Conservation (phyloP, 2,797 vertebrate species). For the Gorsachius magnificus region DNA sequence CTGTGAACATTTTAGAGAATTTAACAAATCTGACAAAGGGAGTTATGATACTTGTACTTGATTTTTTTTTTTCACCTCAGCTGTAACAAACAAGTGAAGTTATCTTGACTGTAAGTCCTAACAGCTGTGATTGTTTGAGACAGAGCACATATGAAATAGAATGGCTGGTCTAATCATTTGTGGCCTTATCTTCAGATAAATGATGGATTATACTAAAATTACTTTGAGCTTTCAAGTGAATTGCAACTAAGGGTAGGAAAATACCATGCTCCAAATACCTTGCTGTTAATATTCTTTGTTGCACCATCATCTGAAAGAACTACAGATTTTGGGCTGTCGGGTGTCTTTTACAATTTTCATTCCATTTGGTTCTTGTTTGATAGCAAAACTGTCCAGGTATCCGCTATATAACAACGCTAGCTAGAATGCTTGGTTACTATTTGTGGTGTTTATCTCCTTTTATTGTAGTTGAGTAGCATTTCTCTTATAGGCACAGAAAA, state of each 20-base stretch:
- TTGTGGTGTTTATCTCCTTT: constrained; percentile 37
- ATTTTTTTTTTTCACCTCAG: background rate
- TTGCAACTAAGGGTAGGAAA: constrained; percentile 13
- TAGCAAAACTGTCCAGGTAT: background rate
- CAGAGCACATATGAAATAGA: background rate
- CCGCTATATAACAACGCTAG: background rate
- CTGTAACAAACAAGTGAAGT: background rate
- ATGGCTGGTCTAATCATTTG: constrained; percentile 14
- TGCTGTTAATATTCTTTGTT: constrained; percentile 22
- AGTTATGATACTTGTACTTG: background rate
- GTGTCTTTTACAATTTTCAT: constrained; percentile 16
- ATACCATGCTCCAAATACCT: background rate
- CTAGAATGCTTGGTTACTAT: background rate
- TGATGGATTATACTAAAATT: constrained; percentile 35
- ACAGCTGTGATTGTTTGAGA: constrained; percentile 5
- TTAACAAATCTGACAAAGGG: background rate
- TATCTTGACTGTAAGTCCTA: background rate
- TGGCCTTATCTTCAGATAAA: constrained; percentile 37
- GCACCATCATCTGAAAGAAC: background rate
- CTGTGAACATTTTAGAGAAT: background rate
- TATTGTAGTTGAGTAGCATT: constrained; percentile 21
- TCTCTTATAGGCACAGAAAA: constrained; percentile 37
- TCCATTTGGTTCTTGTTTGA: constrained; percentile 24
- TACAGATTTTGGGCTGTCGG: background rate
- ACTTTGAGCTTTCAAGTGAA: constrained; percentile 42